These are phyloP conservation scores for Ammospiza caudacuta DNA, from an alignment of 2,113 vertebrate genomes.

Conservation along the genomic window DNA sequence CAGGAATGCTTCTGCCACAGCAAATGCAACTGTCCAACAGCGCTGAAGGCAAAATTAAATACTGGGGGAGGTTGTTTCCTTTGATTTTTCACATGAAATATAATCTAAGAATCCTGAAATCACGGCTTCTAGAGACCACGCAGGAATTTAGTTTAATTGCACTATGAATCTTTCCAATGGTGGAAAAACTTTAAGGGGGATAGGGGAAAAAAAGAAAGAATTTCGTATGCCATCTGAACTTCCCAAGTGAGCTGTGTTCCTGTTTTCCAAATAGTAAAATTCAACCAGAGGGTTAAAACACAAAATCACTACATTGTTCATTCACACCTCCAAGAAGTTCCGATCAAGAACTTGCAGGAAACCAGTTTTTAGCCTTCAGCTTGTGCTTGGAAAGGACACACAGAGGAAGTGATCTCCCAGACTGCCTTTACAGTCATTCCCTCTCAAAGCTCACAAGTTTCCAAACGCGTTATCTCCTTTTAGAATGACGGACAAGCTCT, in stretches of 20 bases:
- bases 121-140: background rate
- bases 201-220: background rate
- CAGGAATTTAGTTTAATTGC: background rate
- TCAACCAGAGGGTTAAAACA: background rate
- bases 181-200: background rate
- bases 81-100: background rate
- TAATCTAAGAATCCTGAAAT: background rate
- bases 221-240: background rate
- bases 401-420: background rate
- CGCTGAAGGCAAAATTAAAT: background rate
- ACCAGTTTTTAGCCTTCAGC: background rate
- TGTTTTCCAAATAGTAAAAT: background rate
- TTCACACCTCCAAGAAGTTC: background rate
- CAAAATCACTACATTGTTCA: background rate
- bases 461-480: background rate
- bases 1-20: background rate
- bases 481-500: background rate
- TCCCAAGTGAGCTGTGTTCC: background rate
- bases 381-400: background rate
- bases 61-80: accelerated
- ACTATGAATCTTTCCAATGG: background rate
- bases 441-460: background rate
- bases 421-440: background rate
- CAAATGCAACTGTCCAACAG: background rate
- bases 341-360: background rate